phyloP scores from a whole-genome alignment of 2,113 vertebrate species.

The Anthoscopus minutus region DNA sequence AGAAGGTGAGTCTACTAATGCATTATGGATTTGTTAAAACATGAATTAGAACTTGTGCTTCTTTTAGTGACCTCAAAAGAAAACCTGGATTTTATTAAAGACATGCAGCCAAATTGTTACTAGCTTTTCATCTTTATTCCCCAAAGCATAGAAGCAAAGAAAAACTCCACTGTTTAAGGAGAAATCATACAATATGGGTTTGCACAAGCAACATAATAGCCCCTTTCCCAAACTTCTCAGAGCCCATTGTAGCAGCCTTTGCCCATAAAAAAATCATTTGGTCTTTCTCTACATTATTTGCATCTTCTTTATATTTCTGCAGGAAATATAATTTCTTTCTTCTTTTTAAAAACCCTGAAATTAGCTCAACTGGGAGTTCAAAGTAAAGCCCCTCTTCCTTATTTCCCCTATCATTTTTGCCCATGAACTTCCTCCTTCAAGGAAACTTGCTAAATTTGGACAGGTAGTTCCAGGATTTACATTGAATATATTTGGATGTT shows the following conservation, averaged over 20 bases:
- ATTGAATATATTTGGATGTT: neutral
- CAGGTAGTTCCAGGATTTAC: neutral
- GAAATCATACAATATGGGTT: conserved; percentile 2
- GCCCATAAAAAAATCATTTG: neutral
- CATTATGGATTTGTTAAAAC: conserved; percentile 61
- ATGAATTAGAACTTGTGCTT: conserved; percentile 59
- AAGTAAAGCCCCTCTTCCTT: neutral
- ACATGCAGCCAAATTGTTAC: conserved; percentile 31
- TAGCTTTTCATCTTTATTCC: conserved; percentile 59
- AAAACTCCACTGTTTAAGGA: conserved; percentile 41
- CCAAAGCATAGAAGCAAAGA: conserved; percentile 41
- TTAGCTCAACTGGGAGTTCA: neutral
- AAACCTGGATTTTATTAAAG: conserved; percentile 62
- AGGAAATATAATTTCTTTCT: neutral
- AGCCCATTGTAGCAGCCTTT: neutral
- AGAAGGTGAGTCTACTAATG: conserved; percentile 41
- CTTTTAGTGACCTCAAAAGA: conserved; percentile 47
- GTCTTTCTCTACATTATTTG: conserved; percentile 15
- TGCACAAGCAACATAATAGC: conserved; percentile 18
- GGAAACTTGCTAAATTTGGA: neutral
- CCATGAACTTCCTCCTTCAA: neutral
- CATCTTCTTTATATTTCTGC: conserved; percentile 28
- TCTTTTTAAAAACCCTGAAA: conserved; percentile 3
- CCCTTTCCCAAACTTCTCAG: conserved; percentile 21
- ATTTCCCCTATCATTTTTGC: neutral